A percentile compares a stretch with the other conserved stretches of the same genome.
Conservation (phyloP, 1,140 invertebrate species). For the Chironomus striatipennis region DNA sequence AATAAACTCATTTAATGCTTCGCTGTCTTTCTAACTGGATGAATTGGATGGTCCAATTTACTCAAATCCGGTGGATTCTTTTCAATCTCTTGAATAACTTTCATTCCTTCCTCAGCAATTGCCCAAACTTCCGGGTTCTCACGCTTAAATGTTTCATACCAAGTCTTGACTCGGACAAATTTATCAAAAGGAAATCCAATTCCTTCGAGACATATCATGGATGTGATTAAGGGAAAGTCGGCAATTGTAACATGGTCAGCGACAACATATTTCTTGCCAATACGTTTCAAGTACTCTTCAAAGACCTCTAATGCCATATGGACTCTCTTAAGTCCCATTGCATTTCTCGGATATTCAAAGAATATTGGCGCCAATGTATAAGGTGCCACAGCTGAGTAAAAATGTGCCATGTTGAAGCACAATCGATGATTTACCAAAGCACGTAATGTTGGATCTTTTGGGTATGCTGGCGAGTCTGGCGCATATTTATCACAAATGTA, state of each 20-base stretch:
- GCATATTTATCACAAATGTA: constrained; percentile 67
- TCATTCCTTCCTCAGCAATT: constrained; percentile 45
- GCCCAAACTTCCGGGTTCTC: constrained; percentile 39
- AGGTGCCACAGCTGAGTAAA: constrained; percentile 57
- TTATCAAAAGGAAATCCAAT: constrained; percentile 54
- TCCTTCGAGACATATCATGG: constrained; percentile 61
- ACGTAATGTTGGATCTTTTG: constrained; percentile 52
- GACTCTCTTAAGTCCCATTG: constrained; percentile 53
- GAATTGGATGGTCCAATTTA: constrained; percentile 58
- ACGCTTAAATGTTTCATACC: constrained; percentile 59
- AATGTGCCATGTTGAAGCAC: constrained; percentile 64
- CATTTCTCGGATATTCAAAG: constrained; percentile 58
- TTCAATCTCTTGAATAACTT: constrained; percentile 52
- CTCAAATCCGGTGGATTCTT: constrained; percentile 60
- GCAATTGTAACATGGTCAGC: constrained; percentile 60
- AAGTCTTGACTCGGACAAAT: constrained; percentile 47
- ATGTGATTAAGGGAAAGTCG: constrained; percentile 58
- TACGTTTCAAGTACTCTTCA: constrained; percentile 48
- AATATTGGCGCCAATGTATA: constrained; percentile 53
- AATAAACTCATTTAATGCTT: background rate
- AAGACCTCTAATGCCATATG: constrained; percentile 54
- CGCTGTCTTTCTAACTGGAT: constrained; percentile 49
- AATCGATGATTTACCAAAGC: constrained; percentile 66
- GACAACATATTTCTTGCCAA: constrained; percentile 51
- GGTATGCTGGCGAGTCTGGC: constrained; percentile 55